phyloP scores from a whole-genome alignment of 2,797 vertebrate genomes.

The Sebastes nivosus region DNA sequence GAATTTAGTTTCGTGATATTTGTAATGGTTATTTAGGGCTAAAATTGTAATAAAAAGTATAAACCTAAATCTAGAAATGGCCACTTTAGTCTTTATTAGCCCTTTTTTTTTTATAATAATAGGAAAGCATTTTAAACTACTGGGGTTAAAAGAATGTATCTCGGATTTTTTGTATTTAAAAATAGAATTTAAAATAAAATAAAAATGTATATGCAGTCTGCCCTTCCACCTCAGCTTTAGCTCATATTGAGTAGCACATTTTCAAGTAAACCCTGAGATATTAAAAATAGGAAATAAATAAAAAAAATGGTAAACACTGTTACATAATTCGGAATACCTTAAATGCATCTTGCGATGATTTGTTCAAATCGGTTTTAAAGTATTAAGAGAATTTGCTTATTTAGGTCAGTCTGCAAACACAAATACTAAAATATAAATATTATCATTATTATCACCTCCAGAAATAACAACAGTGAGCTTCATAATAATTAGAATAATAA shows the following conservation, averaged over 20 bases:
- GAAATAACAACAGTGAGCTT: neutral
- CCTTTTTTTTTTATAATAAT: neutral
- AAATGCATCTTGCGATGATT: neutral
- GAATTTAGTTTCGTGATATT: neutral
- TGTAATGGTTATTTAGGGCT: neutral
- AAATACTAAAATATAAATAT: neutral
- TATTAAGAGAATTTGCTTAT: neutral
- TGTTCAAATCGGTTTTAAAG: neutral
- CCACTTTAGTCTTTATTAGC: neutral
- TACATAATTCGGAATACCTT: neutral
- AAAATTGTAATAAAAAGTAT: neutral
- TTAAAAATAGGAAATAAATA: neutral
- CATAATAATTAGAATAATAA: neutral
- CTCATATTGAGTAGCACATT: neutral
- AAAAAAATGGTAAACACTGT: neutral
- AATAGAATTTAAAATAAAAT: too few species aligned
- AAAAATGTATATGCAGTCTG: neutral
- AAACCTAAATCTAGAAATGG: neutral
- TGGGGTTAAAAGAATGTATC: neutral
- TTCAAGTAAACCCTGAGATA: neutral
- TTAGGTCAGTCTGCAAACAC: neutral
- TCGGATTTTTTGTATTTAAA: too few species aligned
- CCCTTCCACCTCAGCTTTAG: neutral
- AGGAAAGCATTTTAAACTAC: neutral
- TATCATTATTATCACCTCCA: neutral